A percentile compares a stretch with the other conserved stretches of the same genome.
Conservation (phyloP, 2,888 invertebrate species). For the Pyrochroa serraticornis region DNA sequence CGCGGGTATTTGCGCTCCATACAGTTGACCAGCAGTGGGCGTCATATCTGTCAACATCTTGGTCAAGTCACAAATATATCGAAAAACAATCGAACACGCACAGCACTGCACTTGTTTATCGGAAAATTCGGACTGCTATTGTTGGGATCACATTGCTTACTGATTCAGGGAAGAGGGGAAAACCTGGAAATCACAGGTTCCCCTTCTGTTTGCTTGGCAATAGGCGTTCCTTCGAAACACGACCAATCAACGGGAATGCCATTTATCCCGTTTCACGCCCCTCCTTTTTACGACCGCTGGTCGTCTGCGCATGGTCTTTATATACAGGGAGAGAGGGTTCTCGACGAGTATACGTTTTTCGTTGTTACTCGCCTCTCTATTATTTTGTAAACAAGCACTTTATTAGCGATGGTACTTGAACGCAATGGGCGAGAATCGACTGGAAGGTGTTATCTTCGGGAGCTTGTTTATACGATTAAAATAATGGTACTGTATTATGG, state of each 20-base stretch:
- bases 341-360: slow-evolving; percentile 22
- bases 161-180: slow-evolving; percentile 56
- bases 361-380: slow-evolving; percentile 41
- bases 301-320: slow-evolving; percentile 43
- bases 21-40: slow-evolving; percentile 66
- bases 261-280: slow-evolving; percentile 52
- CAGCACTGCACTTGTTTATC: slow-evolving; percentile 20
- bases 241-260: slow-evolving; percentile 50
- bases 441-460: slow-evolving; percentile 48
- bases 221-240: slow-evolving; percentile 36
- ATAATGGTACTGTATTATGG: slow-evolving; percentile 34
- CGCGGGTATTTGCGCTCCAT: slow-evolving; percentile 65
- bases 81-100: slow-evolving; percentile 13
- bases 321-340: slow-evolving; percentile 10
- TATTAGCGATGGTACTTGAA: slow-evolving; percentile 49
- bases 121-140: slow-evolving; percentile 50
- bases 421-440: slow-evolving; percentile 28
- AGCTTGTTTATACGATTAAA: slow-evolving; percentile 40
- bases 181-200: slow-evolving; percentile 54
- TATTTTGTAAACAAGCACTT: slow-evolving; percentile 58
- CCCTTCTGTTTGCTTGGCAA: slow-evolving; percentile 49
- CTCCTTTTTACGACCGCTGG: slow-evolving; percentile 40
- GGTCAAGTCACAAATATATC: slow-evolving; percentile 26
- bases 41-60: slow-evolving; percentile 67
- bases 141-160: slow-evolving; percentile 58